Base-by-base conservation (phyloP, 2,113 vertebrate genomes). In the Chloropsis hardwickii region DNA sequence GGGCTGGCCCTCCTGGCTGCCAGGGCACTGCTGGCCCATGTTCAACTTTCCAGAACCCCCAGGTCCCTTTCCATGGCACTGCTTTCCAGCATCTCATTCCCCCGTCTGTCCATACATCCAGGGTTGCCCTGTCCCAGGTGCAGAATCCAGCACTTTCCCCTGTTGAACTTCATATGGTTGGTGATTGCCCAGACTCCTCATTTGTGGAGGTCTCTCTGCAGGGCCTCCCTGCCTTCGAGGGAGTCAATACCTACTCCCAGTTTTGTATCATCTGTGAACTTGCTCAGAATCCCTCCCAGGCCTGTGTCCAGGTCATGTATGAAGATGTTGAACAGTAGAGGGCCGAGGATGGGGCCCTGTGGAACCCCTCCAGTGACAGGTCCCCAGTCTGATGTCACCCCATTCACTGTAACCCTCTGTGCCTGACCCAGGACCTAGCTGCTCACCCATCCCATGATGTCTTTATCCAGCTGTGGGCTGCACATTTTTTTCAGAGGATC, bases 401-500 rank as follows among this genome's bases (percentile, higher is more conserved):
- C 47, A 37, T 9, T 31, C 33, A 6, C 56, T 61, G 6, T 37
- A 25, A 37, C 20, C 48, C 27, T 6, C 15, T 37, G 33, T 61
- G 37, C 16, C 45, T 12, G 22, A 21, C 25, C 66, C 0, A 0
- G 27, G 39, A 62, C 3, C 81, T 33, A 53, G 33, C 0, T 37
- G 9, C 21, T 62, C 29, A 23, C 47, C 47, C 21, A 54, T 5
- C 25, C 17, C 47, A 21, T 1, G 37, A 16, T 14, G 33, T 4
- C 33, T 9, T 54, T 45, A 33, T 54, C 40, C 48, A 54, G 33
- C 39, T 45, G 13, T 53, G 56, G 15, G 5, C 31, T 44, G 33
- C 0, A 20, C 27, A 40, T 40, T 19, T 1, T 0, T n/a, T 23
- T n/a, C 48, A 73, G 28, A 73, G 47, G n/a, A 39, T 56, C 18